phyloP scores from a whole-genome alignment of 2,113 vertebrate genomes.

The Bubo blakistoni region DNA sequence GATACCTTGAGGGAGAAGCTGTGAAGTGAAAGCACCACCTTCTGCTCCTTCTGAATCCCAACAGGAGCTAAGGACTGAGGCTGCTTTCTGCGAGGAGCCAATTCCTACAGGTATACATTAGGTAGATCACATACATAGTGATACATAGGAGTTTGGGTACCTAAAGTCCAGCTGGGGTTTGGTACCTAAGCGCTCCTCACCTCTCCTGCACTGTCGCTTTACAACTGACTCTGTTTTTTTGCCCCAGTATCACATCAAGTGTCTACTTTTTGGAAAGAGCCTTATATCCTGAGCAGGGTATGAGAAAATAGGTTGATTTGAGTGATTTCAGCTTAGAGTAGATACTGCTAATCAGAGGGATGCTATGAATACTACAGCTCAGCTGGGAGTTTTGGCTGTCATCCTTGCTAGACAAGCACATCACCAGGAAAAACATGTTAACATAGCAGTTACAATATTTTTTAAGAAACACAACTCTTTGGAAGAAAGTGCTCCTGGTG shows the following conservation, averaged over 20 bases:
- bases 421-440: not conserved
- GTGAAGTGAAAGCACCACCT: not conserved
- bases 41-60: not conserved
- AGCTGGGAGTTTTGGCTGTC: not conserved
- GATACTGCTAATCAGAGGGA: not conserved
- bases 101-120: not conserved
- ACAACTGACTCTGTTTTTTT: not conserved
- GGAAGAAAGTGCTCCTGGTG: not conserved
- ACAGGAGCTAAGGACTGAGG: not conserved
- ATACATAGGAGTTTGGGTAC: not conserved
- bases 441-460: not conserved
- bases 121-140: not conserved
- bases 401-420: not conserved
- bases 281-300: not conserved
- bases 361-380: not conserved
- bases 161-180: not conserved
- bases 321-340: not conserved
- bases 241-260: not conserved
- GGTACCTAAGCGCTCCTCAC: not conserved
- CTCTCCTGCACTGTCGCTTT: not conserved
- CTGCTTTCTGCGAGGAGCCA: not conserved
- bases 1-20: not conserved
- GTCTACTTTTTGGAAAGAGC: not conserved
- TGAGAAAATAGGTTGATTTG: fast-evolving
- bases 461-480: not conserved